Evolutionary conservation across 2,113 vertebrate species (phyloP), one percentile per base, ranked within the genome.

Genomic region (Chaetodon trifascialis): DNA sequence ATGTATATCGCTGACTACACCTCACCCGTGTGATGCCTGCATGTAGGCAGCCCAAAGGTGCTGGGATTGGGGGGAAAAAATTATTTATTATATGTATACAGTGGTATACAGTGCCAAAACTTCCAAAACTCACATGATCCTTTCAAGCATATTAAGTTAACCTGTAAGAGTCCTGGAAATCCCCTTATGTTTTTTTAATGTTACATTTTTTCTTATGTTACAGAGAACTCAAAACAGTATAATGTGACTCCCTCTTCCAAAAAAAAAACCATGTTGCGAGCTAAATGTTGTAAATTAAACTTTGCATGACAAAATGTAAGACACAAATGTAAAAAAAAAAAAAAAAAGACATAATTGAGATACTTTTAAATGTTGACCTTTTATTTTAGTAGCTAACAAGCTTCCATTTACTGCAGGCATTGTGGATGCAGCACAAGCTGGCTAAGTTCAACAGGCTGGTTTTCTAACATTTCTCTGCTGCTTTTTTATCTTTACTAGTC

Each of bases 1-100:
- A 97, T 96, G 96, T 96, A 97, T 97, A 97, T 97, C 97, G 97
- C 96, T 95, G 95, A 97, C 96, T 97, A 97, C 97, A 98, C 97
- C 96, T 97, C 96, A 96, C 94, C 95, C 94, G 94, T 95, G 95
- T 96, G 94, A 96, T 95, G 94, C 94, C 96, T 91, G 76, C 96
- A 95, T 95, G 95, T 96, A 95, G 95, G 96, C 95, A 96, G 95
- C 94, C 95, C 93, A 95, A 95, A 97, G 96, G 94, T 92, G 90
- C 71, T 58, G 8, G 25, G 55, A 76, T 62, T 82, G 49, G 52
- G 62, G 56, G 51, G 84, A 84, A 66, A 67, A 62, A 7, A 4
- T 19, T 23, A 34, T 30, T 25, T 40, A 72, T 62, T 60, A 21
- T 65, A 67, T 49, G 75, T 62, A 38, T 46, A 19, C 36, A 76